These are phyloP conservation scores for Drosophila kohkoa DNA, from an alignment of 1,140 invertebrate species.

Conservation along the genomic window DNA sequence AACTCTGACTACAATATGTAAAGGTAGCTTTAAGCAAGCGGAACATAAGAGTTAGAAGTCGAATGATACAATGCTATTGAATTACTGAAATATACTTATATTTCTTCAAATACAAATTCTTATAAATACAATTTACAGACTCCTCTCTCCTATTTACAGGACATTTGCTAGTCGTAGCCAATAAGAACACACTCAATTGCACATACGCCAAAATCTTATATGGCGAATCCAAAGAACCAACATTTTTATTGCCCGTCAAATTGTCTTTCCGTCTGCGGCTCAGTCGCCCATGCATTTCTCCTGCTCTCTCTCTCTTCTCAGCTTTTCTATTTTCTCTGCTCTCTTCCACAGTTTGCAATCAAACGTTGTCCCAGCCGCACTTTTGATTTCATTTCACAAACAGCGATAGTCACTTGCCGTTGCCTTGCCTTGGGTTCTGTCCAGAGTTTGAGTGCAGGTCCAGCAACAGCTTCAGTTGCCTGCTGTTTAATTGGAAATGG, in stretches of 20 bases:
- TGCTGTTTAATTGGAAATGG: slow-evolving; percentile 61
- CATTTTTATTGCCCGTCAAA: slow-evolving; percentile 75
- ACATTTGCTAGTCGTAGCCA: neutral
- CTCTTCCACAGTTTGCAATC: neutral
- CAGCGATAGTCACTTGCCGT: slow-evolving; percentile 10
- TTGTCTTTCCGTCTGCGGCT: slow-evolving; percentile 50
- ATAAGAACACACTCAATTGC: neutral
- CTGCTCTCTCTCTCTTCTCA: neutral
- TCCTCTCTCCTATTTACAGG: neutral
- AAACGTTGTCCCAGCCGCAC: slow-evolving; percentile 11
- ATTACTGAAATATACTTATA: no score
- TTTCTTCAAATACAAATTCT: no score
- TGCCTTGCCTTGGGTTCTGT: slow-evolving; percentile 2
- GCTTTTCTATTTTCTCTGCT: neutral
- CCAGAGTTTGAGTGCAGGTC: neutral
- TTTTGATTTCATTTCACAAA: slow-evolving; percentile 47
- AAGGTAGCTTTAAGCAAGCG: no score
- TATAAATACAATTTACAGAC: no score
- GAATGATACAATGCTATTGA: no score
- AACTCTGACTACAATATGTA: no score
- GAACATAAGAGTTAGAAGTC: no score
- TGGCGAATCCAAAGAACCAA: slow-evolving; percentile 51
- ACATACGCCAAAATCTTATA: slow-evolving; percentile 31
- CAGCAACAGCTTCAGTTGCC: neutral
- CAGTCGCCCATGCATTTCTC: slow-evolving; percentile 36